Evolutionary conservation across 2,888 invertebrate species (phyloP).

Genomic region (Euzophera pinguis): DNA sequence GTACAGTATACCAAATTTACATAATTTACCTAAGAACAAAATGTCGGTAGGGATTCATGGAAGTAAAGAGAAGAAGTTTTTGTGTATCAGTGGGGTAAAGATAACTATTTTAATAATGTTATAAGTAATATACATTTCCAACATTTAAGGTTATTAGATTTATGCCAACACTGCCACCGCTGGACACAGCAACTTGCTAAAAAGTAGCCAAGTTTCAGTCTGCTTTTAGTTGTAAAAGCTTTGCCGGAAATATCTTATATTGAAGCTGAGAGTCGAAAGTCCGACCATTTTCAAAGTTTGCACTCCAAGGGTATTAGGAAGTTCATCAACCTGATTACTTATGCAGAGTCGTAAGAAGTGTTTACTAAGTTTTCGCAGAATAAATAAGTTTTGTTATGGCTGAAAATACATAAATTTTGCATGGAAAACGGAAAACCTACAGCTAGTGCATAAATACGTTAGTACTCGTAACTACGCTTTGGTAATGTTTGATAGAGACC

Average conservation of each 20-base stretch:
- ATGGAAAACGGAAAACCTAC: not conserved
- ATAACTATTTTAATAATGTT: too few species aligned
- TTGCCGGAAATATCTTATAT: not conserved
- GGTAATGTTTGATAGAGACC: too few species aligned
- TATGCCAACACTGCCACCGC: too few species aligned
- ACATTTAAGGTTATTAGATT: too few species aligned
- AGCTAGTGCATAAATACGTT: too few species aligned
- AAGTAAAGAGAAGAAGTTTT: too few species aligned
- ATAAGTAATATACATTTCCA: too few species aligned
- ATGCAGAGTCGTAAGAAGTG: slow-evolving; percentile 8
- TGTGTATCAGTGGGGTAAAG: too few species aligned
- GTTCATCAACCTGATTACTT: slow-evolving; percentile 10
- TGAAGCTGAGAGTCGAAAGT: not conserved
- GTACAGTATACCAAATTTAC: too few species aligned
- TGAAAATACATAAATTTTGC: slow-evolving; percentile 1
- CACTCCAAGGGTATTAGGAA: not conserved
- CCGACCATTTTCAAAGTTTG: slow-evolving; percentile 1
- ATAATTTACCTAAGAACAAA: too few species aligned
- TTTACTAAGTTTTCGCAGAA: slow-evolving; percentile 9
- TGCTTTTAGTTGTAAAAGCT: not conserved
- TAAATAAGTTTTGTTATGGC: slow-evolving; percentile 6
- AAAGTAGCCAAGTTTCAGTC: not conserved
- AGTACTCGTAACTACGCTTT: too few species aligned
- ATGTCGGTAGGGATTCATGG: too few species aligned
- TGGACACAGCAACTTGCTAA: not conserved